Percentiles rank a stretch among this genome's conserved stretches.
Evolutionary conservation across 2,888 invertebrate genomes (phyloP).

Genomic region (Netelia inedita): DNA sequence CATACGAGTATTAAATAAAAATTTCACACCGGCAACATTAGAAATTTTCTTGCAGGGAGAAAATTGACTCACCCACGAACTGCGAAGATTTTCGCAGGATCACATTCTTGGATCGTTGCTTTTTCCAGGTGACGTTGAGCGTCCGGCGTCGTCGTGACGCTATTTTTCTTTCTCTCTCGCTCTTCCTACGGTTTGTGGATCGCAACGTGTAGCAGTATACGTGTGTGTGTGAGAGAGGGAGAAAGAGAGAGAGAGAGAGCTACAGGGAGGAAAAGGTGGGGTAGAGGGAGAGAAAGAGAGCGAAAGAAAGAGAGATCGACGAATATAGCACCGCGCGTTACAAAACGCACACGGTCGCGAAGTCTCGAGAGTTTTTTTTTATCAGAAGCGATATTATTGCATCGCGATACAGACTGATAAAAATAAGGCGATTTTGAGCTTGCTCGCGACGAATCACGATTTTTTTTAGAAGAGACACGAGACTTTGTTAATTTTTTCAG

Average conservation of each 20-base stretch:
- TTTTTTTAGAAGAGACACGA: not conserved
- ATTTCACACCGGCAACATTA: conserved; percentile 24
- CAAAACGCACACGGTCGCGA: conserved; percentile 52
- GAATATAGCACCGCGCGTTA: conserved; percentile 62
- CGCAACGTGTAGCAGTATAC: conserved; percentile 39
- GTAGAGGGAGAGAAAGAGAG: conserved; percentile 33
- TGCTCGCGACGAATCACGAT: not conserved
- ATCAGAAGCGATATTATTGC: conserved; percentile 27
- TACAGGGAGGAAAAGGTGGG: conserved; percentile 23
- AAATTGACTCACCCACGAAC: conserved; percentile 36
- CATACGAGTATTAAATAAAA: conserved; percentile 31
- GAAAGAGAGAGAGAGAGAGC: conserved; percentile 52
- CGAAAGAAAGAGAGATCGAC: conserved; percentile 60
- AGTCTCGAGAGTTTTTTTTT: conserved; percentile 13
- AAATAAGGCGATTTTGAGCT: not conserved
- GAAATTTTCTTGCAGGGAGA: not conserved
- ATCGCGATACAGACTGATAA: not conserved
- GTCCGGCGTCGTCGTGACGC: conserved; percentile 56
- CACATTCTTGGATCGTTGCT: conserved; percentile 42
- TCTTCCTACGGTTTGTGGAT: conserved; percentile 43
- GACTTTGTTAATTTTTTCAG: not conserved
- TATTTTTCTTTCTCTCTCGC: conserved; percentile 43
- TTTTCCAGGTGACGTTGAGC: conserved; percentile 53
- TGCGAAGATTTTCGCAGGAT: conserved; percentile 26
- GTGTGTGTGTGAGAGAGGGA: conserved; percentile 9